Percentiles rank a stretch among this genome's conserved stretches.
phyloP scores from a whole-genome alignment of 2,797 vertebrate genomes.

The Poliocrania exsul region DNA sequence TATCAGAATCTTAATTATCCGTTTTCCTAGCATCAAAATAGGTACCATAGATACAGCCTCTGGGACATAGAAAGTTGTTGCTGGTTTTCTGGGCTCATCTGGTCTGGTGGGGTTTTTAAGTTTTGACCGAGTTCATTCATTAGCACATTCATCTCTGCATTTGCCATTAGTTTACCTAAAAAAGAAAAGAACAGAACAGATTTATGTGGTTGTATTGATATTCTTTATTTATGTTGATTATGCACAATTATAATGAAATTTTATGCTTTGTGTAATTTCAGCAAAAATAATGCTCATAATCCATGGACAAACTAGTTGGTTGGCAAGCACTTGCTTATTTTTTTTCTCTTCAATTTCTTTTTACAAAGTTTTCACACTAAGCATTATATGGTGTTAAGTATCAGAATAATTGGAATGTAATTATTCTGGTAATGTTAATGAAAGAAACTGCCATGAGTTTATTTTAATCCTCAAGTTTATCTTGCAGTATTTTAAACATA shows the following conservation, averaged over 20 bases:
- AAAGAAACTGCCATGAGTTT: neutral
- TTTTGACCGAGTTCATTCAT: fast-evolving
- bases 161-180: neutral
- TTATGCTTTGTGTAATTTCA: neutral
- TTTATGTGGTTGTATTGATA: neutral
- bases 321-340: neutral
- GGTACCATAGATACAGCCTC: neutral
- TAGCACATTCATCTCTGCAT: neutral
- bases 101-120: neutral
- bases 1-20: neutral
- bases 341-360: neutral
- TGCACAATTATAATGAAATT: neutral
- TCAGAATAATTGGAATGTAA: neutral
- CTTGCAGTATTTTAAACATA: neutral
- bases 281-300: neutral
- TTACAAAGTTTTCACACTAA: neutral
- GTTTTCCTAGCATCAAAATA: neutral
- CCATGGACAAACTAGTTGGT: neutral
- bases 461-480: neutral
- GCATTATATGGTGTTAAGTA: neutral
- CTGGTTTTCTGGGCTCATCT: neutral
- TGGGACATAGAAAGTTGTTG: neutral
- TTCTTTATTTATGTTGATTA: neutral
- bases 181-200: neutral
- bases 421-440: neutral